Evolutionary conservation across 2,888 invertebrate genomes (phyloP).

Genomic region (Neoaliturus tenellus): DNA sequence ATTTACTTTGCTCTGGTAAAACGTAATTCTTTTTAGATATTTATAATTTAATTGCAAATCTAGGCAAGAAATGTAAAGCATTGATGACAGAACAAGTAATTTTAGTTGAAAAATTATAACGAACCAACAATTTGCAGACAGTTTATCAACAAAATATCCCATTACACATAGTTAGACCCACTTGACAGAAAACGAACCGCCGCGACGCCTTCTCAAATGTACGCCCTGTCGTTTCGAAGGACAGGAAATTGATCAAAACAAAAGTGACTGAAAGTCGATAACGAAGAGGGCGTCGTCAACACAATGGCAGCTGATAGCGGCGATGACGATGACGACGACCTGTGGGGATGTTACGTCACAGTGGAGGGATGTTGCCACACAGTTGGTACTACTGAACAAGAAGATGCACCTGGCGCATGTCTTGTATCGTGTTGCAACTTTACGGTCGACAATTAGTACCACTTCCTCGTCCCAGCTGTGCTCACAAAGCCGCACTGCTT

Average conservation of each 20-base stretch:
- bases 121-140: no score
- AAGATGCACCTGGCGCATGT: neutral
- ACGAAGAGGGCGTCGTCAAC: conserved; percentile 5
- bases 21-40: no score
- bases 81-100: no score
- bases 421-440: no score
- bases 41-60: no score
- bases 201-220: neutral
- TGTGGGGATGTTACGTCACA: neutral
- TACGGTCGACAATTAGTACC: no score
- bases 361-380: neutral
- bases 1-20: no score
- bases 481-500: no score
- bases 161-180: neutral
- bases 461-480: no score
- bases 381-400: neutral
- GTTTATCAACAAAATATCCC: neutral
- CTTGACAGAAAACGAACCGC: neutral
- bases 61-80: no score
- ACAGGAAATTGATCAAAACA: conserved; percentile 16
- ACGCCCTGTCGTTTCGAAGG: neutral
- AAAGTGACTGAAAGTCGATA: conserved; percentile 22
- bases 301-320: neutral
- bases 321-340: no score
- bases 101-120: no score